These are phyloP conservation scores for Alviniconcha strummeri DNA, from an alignment of 2,888 invertebrate species.

Conservation along the genomic window DNA sequence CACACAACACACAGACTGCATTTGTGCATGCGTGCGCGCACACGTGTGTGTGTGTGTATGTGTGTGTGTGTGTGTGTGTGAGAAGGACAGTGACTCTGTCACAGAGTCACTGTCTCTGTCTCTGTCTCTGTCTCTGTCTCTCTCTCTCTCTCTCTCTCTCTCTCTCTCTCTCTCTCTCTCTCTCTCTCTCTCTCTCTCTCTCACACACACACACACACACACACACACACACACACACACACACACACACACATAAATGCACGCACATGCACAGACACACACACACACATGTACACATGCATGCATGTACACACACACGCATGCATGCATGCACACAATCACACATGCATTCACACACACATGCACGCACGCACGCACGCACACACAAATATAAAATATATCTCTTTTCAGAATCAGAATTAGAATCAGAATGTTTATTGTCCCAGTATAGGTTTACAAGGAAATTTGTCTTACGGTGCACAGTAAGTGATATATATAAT, in stretches of 20 bases:
- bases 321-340: constrained; percentile 15
- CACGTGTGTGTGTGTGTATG: not conserved
- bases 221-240: not conserved
- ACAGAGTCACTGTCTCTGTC: no score
- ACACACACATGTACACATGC: constrained; percentile 5
- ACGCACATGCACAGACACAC: not conserved
- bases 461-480: no score
- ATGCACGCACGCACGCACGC: not conserved
- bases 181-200: not conserved
- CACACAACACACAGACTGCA: not conserved
- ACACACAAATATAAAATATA: no score
- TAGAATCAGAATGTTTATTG: no score
- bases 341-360: not conserved
- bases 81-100: no score
- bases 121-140: no score
- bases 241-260: not conserved
- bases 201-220: not conserved
- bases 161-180: no score
- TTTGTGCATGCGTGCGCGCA: not conserved
- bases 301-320: not conserved
- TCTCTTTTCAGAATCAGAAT: no score
- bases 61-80: no score
- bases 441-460: no score
- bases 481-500: no score
- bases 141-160: no score